Conservation (phyloP, 2,888 invertebrate species). For the Blastobasis adustella region DNA sequence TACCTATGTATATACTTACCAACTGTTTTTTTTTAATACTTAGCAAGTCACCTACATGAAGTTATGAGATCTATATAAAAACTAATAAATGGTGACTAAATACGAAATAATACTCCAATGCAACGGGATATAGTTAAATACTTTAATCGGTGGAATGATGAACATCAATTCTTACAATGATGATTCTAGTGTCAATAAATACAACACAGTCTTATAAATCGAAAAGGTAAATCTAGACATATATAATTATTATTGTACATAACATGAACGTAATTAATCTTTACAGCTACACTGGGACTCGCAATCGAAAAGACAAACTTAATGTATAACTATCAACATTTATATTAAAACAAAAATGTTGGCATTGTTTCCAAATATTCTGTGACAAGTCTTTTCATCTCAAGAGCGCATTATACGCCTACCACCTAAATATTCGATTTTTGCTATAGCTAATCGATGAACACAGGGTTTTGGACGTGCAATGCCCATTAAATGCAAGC, state of each 20-base stretch:
- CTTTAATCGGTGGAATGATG: slow-evolving; percentile 68
- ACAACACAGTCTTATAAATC: slow-evolving; percentile 65
- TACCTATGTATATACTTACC: too few species aligned
- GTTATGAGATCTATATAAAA: slow-evolving; percentile 34
- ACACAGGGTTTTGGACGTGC: slow-evolving; percentile 58
- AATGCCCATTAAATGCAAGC: slow-evolving; percentile 49
- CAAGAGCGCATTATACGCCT: slow-evolving; percentile 26
- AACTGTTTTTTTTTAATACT: too few species aligned
- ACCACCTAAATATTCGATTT: slow-evolving; percentile 19
- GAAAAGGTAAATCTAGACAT: slow-evolving; percentile 18
- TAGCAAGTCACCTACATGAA: slow-evolving; percentile 19
- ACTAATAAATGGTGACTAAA: slow-evolving; percentile 24
- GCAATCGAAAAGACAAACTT: too few species aligned
- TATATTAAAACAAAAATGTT: too few species aligned
- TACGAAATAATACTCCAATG: slow-evolving; percentile 51
- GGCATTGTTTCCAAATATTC: too few species aligned
- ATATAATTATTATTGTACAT: too few species aligned
- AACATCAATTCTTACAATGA: slow-evolving; percentile 20
- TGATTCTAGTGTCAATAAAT: slow-evolving; percentile 56
- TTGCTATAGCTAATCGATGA: slow-evolving; percentile 50
- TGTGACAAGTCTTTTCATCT: slow-evolving; percentile 26
- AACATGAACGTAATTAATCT: too few species aligned
- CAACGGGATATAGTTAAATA: slow-evolving; percentile 52
- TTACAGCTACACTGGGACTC: too few species aligned
- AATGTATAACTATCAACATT: too few species aligned